Evolutionary conservation across 2,888 invertebrate species (phyloP).

Genomic region (Exephanes ischioxanthus): DNA sequence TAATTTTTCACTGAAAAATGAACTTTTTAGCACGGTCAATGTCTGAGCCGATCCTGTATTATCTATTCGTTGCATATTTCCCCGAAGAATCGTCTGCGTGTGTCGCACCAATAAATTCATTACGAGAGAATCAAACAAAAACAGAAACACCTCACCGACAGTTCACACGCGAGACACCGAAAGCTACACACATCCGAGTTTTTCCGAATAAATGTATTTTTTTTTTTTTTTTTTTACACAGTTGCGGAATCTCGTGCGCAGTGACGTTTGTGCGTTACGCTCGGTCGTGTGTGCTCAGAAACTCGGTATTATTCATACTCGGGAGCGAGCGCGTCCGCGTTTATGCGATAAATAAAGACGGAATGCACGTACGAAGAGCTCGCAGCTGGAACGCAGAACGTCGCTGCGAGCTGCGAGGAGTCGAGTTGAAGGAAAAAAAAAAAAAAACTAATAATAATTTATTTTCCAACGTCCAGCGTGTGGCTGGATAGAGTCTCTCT

Average conservation of each 20-base stretch:
- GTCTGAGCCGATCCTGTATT: too few species aligned
- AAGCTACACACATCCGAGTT: too few species aligned
- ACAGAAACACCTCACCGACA: too few species aligned
- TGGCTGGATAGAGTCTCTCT: constrained; percentile 41
- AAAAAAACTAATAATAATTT: constrained; percentile 62
- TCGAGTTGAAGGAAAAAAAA: constrained; percentile 35
- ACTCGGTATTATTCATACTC: constrained; percentile 13
- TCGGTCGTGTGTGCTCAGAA: neutral
- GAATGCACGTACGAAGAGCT: neutral
- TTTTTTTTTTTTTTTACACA: neutral
- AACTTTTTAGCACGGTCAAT: too few species aligned
- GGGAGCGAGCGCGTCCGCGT: constrained; percentile 2
- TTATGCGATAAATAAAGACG: constrained; percentile 33
- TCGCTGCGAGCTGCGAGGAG: neutral
- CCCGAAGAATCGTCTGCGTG: too few species aligned
- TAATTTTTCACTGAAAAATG: too few species aligned
- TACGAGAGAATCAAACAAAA: too few species aligned
- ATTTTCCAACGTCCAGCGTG: constrained; percentile 57
- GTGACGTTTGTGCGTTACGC: neutral
- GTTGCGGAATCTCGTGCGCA: neutral
- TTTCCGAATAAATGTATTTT: neutral
- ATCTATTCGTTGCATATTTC: too few species aligned
- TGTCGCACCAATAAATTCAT: too few species aligned
- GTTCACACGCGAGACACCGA: too few species aligned
- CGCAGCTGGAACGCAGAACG: constrained; percentile 42